These are phyloP conservation scores for Gymnogyps californianus DNA, from an alignment of 2,113 vertebrate genomes.

Conservation along the genomic window DNA sequence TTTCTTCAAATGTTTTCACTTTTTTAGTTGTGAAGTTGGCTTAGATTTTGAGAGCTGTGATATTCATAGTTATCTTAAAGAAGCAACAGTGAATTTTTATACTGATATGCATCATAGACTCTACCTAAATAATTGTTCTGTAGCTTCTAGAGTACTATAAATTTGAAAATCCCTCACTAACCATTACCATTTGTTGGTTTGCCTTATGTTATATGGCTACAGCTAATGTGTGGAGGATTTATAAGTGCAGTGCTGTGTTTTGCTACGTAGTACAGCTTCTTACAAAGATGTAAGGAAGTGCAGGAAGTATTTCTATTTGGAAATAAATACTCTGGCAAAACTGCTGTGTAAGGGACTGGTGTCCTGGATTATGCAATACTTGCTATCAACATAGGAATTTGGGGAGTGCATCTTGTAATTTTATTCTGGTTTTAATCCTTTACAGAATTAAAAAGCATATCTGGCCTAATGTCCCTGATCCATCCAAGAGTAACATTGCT, in stretches of 20 bases:
- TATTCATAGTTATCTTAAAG: not conserved
- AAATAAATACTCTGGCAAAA: not conserved
- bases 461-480: conserved; percentile 94
- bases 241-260: not conserved
- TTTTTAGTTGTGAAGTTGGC: not conserved
- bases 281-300: not conserved
- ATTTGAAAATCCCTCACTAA: not conserved
- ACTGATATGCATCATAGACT: not conserved
- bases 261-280: not conserved
- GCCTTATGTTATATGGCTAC: not conserved
- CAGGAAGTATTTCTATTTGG: not conserved
- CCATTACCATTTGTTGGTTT: not conserved
- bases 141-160: not conserved
- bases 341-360: not conserved
- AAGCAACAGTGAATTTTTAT: not conserved
- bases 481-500: conserved; percentile 91
- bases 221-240: not conserved
- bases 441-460: conserved; percentile 89
- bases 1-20: not conserved
- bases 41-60: not conserved
- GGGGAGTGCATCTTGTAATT: not conserved
- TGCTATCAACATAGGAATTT: not conserved
- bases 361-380: not conserved
- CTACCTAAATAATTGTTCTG: not conserved
- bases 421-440: not conserved